Conservation (phyloP, 2,888 invertebrate genomes). For the Troilus luridus region DNA sequence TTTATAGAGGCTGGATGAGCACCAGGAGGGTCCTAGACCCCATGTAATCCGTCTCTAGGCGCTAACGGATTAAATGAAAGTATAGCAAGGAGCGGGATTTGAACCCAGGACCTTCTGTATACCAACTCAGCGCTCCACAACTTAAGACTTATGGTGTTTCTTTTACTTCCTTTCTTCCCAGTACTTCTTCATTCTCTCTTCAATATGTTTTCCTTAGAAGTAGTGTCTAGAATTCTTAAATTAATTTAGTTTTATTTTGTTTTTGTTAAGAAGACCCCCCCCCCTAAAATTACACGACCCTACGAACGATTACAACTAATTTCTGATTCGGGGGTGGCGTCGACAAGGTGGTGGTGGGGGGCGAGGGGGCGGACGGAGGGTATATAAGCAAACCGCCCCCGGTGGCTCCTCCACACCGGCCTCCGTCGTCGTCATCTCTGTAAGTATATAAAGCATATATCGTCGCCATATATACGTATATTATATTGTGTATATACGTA, state of each 20-base stretch:
- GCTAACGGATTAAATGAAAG: no score
- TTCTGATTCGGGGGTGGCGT: neutral
- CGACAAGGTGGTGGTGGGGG: neutral
- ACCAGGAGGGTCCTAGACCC: no score
- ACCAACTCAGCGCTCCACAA: no score
- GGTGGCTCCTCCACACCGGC: neutral
- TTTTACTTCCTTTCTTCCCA: no score
- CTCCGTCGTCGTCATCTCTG: neutral
- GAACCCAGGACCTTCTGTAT: no score
- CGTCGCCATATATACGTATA: neutral
- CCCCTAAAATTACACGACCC: neutral
- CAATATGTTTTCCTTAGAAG: neutral
- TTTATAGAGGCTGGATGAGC: no score
- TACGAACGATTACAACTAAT: neutral
- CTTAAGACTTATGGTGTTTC: no score
- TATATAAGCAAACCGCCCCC: slow-evolving; percentile 22
- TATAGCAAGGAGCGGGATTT: no score
- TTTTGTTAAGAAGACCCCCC: neutral
- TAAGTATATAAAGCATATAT: slow-evolving; percentile 27
- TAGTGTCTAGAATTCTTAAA: neutral
- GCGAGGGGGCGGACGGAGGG: neutral
- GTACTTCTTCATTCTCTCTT: neutral
- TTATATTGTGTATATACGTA: neutral
- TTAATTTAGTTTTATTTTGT: neutral
- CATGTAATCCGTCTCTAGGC: no score